These are phyloP conservation scores for Sebastes iracundus DNA, from an alignment of 2,797 vertebrate species.

Conservation along the genomic window DNA sequence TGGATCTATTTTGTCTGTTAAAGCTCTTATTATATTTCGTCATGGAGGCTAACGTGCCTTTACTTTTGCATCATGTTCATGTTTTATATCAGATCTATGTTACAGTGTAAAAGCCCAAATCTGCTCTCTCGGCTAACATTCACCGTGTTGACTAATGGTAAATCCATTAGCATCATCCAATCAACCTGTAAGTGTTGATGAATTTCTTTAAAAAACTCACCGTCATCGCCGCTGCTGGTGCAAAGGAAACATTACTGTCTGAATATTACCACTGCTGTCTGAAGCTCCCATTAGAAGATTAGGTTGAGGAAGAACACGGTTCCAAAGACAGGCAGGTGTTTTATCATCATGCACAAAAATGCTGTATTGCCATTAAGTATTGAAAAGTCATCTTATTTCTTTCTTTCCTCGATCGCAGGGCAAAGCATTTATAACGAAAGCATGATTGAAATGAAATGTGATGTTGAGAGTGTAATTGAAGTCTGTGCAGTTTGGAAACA, in stretches of 20 bases:
- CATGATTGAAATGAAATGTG: background rate
- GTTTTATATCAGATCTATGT: background rate
- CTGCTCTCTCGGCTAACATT: background rate
- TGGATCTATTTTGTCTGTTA: background rate
- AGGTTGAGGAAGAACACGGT: background rate
- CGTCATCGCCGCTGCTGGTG: background rate
- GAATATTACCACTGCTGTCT: conserved; percentile 15
- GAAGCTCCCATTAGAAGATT: background rate
- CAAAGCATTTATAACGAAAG: background rate
- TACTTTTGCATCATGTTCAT: background rate
- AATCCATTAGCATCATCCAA: background rate
- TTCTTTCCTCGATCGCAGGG: background rate
- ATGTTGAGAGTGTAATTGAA: conserved; percentile 5
- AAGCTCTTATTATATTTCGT: background rate
- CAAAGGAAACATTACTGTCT: background rate
- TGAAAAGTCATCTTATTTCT: conserved; percentile 1
- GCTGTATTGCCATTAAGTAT: conserved; percentile 15
- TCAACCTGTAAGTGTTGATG: background rate
- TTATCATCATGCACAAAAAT: conserved; percentile 24
- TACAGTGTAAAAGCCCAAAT: background rate
- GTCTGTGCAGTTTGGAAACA: conserved; percentile 20
- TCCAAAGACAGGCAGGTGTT: background rate
- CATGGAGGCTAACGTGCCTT: conserved; percentile 5
- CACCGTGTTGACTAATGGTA: background rate
- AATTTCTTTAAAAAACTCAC: background rate